phyloP scores from a whole-genome alignment of 2,797 vertebrate genomes.

The Pteronotus mesoamericanus region DNA sequence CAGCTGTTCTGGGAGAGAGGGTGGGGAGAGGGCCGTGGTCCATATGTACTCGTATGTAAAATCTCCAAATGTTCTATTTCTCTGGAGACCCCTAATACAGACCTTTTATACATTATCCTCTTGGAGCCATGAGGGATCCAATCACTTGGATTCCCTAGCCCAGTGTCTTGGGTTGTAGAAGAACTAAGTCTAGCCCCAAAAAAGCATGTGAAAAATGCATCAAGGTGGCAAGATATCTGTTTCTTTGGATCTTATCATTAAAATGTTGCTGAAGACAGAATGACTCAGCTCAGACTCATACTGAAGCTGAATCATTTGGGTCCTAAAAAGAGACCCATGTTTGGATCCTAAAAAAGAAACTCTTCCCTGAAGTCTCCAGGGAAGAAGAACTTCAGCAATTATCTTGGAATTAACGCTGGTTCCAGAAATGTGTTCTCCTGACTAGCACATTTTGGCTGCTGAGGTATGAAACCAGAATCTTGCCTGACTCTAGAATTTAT shows the following conservation, averaged over 20 bases:
- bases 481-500: conserved; percentile 13
- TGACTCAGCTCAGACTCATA: not conserved
- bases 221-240: not conserved
- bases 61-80: not conserved
- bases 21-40: not conserved
- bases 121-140: not conserved
- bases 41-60: not conserved
- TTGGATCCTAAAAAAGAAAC: not conserved
- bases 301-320: not conserved
- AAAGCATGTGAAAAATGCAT: not conserved
- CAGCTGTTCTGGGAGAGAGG: not conserved
- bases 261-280: not conserved
- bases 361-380: not conserved
- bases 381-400: not conserved
- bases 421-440: not conserved
- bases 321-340: not conserved
- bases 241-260: not conserved
- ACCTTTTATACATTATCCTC: not conserved
- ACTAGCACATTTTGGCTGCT: not conserved
- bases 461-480: not conserved
- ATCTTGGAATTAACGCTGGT: not conserved
- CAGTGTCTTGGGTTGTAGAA: not conserved
- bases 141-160: not conserved
- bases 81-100: not conserved
- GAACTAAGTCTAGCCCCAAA: not conserved